Evolutionary conservation across 2,797 vertebrate genomes (phyloP).

Genomic region (Eremophila alpestris): DNA sequence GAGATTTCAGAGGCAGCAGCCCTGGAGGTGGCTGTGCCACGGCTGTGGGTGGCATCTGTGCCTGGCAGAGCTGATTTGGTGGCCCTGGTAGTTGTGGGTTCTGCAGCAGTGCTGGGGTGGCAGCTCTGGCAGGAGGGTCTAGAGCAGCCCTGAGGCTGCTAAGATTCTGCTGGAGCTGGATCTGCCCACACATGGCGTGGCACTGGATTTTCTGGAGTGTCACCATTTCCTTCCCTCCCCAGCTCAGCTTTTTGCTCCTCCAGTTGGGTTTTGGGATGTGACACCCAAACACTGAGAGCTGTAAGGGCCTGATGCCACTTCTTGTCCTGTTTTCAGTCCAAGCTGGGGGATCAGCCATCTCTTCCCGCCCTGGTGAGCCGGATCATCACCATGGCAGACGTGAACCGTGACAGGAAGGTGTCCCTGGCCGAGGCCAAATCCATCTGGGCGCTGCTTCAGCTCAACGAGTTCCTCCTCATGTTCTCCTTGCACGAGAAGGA

Average conservation of each 20-base stretch:
- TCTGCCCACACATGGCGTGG: fast-evolving
- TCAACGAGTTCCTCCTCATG: slow-evolving; percentile 92
- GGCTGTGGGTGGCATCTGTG: background rate
- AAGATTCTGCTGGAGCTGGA: background rate
- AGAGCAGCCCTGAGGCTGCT: background rate
- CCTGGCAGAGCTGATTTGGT: background rate
- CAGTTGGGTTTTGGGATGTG: fast-evolving
- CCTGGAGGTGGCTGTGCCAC: fast-evolving
- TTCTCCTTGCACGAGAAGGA: slow-evolving; percentile 91
- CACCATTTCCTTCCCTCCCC: background rate
- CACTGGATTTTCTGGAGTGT: fast-evolving
- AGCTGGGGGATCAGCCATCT: slow-evolving; percentile 90
- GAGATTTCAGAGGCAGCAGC: background rate
- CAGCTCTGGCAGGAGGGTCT: background rate
- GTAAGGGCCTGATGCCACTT: background rate
- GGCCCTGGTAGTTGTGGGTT: background rate
- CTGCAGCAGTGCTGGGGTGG: background rate
- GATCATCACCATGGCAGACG: slow-evolving; percentile 89
- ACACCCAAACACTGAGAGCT: fast-evolving
- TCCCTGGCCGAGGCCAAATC: slow-evolving; percentile 96
- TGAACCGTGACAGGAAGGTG: slow-evolving; percentile 89
- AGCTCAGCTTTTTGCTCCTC: background rate
- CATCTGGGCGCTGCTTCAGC: slow-evolving; percentile 93
- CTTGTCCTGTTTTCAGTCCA: slow-evolving; percentile 76
- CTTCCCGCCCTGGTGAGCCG: slow-evolving; percentile 83